Percentiles rank a stretch among this genome's conserved stretches.
phyloP scores from a whole-genome alignment of 2,113 vertebrate genomes.

The Pipa parva region DNA sequence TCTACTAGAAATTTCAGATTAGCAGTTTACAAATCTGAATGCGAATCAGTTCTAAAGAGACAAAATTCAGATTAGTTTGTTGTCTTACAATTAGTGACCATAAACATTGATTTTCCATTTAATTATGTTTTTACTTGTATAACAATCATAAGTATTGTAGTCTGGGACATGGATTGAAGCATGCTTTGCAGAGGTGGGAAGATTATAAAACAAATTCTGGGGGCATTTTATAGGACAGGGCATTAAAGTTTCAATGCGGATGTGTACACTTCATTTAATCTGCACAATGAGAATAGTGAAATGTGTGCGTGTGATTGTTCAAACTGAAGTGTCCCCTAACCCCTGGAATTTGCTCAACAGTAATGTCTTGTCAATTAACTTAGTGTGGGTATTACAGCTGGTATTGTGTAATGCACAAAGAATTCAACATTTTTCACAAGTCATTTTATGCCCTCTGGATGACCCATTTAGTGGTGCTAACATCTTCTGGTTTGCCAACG shows the following conservation, averaged over 20 bases:
- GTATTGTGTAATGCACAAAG: conserved; percentile 70
- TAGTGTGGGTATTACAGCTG: conserved; percentile 66
- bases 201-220: conserved; percentile 67
- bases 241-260: conserved; percentile 65
- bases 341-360: conserved; percentile 67
- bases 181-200: conserved; percentile 67
- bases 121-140: background rate
- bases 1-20: conserved; percentile 20
- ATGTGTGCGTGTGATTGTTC: conserved; percentile 71
- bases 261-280: conserved; percentile 81
- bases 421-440: conserved; percentile 56
- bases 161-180: conserved; percentile 61
- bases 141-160: conserved; percentile 5
- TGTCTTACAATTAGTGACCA: conserved; percentile 34
- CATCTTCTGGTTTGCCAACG: conserved; percentile 19
- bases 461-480: conserved; percentile 52
- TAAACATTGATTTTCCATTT: background rate
- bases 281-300: conserved; percentile 75
- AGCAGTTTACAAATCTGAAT: conserved; percentile 40
- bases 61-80: conserved; percentile 1
- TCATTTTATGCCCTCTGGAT: conserved; percentile 66
- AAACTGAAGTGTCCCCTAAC: conserved; percentile 64
- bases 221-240: conserved; percentile 65
- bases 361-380: conserved; percentile 82
- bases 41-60: conserved; percentile 4